phyloP scores from a whole-genome alignment of 2,797 vertebrate genomes.

The Pipistrellus pygmaeus region DNA sequence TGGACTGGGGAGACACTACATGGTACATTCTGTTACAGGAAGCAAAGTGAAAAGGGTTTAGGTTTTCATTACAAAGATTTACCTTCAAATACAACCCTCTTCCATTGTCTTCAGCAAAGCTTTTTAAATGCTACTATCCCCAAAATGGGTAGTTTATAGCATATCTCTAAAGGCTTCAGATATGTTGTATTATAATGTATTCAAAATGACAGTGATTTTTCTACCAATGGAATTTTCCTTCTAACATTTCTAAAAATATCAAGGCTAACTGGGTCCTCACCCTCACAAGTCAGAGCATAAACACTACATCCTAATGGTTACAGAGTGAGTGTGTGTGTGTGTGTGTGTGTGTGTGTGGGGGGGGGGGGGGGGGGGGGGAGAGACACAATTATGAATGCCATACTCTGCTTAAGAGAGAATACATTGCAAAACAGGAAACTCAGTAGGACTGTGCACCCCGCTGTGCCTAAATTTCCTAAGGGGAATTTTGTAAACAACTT shows the following conservation, averaged over 20 bases:
- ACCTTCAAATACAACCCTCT: background rate
- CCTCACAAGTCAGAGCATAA: background rate
- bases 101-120: slow-evolving; percentile 7
- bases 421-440: background rate
- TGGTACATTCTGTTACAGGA: background rate
- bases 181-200: background rate
- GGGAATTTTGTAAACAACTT: slow-evolving; percentile 7
- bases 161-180: background rate
- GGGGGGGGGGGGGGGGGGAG: fast-evolving
- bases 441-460: background rate
- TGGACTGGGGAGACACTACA: background rate
- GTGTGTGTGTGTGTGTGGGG: too few relatives aligned
- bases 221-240: slow-evolving; percentile 13
- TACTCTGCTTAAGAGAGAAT: background rate
- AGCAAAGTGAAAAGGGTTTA: background rate
- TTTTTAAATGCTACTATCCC: background rate
- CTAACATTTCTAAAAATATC: slow-evolving; percentile 35
- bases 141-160: background rate
- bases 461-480: background rate
- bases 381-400: background rate
- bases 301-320: background rate
- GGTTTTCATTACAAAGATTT: slow-evolving; percentile 18
- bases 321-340: background rate
- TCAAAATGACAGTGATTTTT: slow-evolving; percentile 1
- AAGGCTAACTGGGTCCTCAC: background rate